Evolutionary conservation across 2,113 vertebrate species (phyloP).

Genomic region (Cebus imitator): DNA sequence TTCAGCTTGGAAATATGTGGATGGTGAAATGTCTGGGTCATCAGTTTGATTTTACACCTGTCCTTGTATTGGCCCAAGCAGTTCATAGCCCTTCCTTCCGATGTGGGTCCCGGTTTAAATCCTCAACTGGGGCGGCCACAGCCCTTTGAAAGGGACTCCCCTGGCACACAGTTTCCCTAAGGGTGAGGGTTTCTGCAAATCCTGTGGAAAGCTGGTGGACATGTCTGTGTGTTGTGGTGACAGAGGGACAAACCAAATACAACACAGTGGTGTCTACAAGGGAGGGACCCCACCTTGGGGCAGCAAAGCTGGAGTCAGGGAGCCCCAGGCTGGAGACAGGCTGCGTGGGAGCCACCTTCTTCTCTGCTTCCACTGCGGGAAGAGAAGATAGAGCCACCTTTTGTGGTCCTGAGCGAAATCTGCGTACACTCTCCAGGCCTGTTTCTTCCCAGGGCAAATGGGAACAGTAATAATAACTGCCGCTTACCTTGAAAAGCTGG

Average conservation of each 20-base stretch:
- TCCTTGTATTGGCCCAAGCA: accelerated
- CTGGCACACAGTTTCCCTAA: background rate
- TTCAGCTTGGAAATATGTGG: background rate
- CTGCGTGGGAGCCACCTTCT: background rate
- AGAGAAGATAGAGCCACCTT: accelerated
- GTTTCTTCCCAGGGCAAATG: background rate
- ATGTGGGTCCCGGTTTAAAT: background rate
- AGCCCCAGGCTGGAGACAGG: background rate
- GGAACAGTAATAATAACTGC: accelerated
- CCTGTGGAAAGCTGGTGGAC: accelerated
- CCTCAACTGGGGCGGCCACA: background rate
- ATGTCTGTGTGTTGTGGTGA: accelerated
- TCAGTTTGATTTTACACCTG: accelerated
- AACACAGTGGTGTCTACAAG: background rate
- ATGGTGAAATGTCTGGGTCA: accelerated
- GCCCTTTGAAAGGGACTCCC: background rate
- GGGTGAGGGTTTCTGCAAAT: accelerated
- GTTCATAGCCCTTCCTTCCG: background rate
- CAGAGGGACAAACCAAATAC: background rate
- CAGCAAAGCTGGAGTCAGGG: no score
- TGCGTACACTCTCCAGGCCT: background rate
- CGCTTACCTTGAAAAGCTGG: background rate
- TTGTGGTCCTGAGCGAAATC: background rate
- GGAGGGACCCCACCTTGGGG: background rate
- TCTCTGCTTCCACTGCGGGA: background rate